These are phyloP conservation scores for Scarus forsteni DNA, from an alignment of 2,797 vertebrate genomes.

Conservation along the genomic window DNA sequence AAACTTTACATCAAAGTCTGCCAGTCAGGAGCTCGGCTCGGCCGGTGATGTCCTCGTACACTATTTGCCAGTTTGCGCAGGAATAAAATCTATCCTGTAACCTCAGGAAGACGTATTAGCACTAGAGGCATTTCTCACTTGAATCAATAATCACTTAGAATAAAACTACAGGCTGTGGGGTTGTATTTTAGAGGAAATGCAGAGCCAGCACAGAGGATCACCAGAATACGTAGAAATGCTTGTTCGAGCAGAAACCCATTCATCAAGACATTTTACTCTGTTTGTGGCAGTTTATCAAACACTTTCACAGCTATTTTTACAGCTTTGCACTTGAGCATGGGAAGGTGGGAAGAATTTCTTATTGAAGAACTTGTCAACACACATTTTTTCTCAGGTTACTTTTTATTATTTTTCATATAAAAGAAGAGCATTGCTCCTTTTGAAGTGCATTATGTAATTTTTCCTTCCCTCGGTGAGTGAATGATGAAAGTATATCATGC, in stretches of 20 bases:
- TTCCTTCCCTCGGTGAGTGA: too few species aligned
- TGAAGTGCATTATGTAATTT: too few species aligned
- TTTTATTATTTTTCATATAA: not conserved
- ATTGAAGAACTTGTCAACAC: not conserved
- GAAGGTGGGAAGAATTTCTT: not conserved
- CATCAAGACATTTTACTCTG: not conserved
- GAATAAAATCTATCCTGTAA: not conserved
- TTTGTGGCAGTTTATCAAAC: not conserved
- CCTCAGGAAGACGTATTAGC: slow-evolving; percentile 21
- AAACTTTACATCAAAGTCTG: slow-evolving; percentile 63
- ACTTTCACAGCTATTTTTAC: not conserved
- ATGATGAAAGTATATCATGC: too few species aligned
- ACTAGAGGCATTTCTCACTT: slow-evolving; percentile 21
- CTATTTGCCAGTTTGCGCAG: not conserved
- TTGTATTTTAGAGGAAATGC: slow-evolving; percentile 6
- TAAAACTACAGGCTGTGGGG: slow-evolving; percentile 17
- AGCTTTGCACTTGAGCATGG: not conserved
- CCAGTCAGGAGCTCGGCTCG: slow-evolving; percentile 11
- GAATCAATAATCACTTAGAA: slow-evolving; percentile 46
- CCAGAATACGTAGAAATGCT: not conserved
- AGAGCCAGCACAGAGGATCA: not conserved
- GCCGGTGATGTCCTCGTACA: slow-evolving; percentile 3
- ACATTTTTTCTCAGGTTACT: not conserved
- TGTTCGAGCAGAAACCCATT: slow-evolving; percentile 2
- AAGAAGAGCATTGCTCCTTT: not conserved